Conservation (phyloP, 2,888 invertebrate species). For the Biston stratarius region DNA sequence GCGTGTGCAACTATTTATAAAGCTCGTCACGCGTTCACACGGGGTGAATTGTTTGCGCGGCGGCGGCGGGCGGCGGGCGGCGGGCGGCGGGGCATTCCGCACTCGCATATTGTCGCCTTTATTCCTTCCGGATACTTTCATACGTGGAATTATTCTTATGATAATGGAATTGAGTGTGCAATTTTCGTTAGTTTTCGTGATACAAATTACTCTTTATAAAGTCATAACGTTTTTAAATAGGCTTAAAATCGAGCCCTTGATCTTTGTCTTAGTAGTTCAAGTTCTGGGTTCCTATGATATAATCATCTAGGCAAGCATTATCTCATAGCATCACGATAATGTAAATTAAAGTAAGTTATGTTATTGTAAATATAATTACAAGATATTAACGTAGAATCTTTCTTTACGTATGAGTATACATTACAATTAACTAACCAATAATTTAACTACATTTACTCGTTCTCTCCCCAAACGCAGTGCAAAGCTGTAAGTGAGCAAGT, state of each 20-base stretch:
- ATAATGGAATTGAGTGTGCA: constrained; percentile 20
- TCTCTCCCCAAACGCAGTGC: constrained; percentile 51
- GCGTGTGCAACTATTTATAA: constrained; percentile 53
- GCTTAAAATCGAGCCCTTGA: too few relatives aligned
- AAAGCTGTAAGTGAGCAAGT: constrained; percentile 66
- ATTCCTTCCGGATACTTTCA: constrained; percentile 46
- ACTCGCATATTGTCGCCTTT: constrained; percentile 51
- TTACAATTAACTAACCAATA: constrained; percentile 1
- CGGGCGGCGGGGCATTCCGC: constrained; percentile 54
- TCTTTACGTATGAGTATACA: neutral
- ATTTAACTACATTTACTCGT: constrained; percentile 33
- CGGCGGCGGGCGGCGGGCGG: constrained; percentile 23
- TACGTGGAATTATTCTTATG: constrained; percentile 41
- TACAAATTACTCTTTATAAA: neutral
- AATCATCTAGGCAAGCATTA: too few relatives aligned
- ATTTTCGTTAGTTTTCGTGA: constrained; percentile 8
- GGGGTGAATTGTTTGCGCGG: constrained; percentile 67
- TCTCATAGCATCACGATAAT: too few relatives aligned
- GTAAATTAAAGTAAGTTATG: too few relatives aligned
- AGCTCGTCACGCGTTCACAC: constrained; percentile 70
- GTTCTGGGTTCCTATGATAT: too few relatives aligned
- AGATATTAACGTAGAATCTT: too few relatives aligned
- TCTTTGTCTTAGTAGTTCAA: too few relatives aligned
- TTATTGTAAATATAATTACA: too few relatives aligned
- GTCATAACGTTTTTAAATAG: too few relatives aligned